These are phyloP conservation scores for Phoenicopterus ruber DNA, from an alignment of 2,113 vertebrate species.

Conservation along the genomic window DNA sequence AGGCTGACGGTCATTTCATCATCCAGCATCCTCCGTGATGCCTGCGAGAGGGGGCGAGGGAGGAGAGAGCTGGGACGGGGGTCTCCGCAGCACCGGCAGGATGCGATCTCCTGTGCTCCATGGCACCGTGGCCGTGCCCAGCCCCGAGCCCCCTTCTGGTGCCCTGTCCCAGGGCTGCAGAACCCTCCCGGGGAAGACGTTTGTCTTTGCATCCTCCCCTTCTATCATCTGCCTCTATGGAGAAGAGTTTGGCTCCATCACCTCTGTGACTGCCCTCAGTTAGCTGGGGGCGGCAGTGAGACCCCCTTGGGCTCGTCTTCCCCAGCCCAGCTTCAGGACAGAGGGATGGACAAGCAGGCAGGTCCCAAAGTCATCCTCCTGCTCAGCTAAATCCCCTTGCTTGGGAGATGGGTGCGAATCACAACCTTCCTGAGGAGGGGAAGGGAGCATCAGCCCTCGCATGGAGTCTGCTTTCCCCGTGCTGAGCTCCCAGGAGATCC, in stretches of 20 bases:
- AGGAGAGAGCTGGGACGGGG: not conserved
- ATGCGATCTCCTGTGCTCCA: not conserved
- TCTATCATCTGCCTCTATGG: not conserved
- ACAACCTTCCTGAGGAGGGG: not conserved
- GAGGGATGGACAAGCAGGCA: not conserved
- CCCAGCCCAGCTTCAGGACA: not conserved
- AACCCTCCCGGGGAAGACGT: not conserved
- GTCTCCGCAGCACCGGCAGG: not conserved
- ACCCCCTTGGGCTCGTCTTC: not conserved
- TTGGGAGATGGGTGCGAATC: not conserved
- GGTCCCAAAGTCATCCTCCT: not conserved
- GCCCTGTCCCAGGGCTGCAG: not conserved
- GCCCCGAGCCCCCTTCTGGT: not conserved
- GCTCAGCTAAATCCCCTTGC: not conserved
- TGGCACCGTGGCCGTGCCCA: not conserved
- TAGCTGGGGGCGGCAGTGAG: not conserved
- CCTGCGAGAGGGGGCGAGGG: slow-evolving; percentile 67
- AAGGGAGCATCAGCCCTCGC: not conserved
- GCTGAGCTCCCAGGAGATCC: not conserved
- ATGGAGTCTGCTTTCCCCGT: accelerated
- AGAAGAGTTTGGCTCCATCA: not conserved
- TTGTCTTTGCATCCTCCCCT: not conserved
- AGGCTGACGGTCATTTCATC: slow-evolving; percentile 93
- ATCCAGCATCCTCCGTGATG: slow-evolving; percentile 89
- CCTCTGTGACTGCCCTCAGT: not conserved